Evolutionary conservation across 92 coral and sea anemone species (phyloP).

Genomic region (Blastomussa wellsi): DNA sequence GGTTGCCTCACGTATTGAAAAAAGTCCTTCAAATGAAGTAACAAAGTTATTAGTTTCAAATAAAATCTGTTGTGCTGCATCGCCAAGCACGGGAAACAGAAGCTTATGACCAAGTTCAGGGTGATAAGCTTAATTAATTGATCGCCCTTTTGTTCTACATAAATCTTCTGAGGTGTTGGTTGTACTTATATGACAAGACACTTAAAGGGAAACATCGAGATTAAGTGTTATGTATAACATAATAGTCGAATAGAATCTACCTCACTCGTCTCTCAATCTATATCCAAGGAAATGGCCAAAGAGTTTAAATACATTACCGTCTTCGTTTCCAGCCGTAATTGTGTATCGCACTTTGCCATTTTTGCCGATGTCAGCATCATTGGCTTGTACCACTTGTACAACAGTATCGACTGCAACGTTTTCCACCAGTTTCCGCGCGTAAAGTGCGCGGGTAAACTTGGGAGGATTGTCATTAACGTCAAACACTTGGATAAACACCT

Average conservation of each 20-base stretch:
- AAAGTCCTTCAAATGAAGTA: conserved; percentile 54
- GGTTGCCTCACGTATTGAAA: conserved; percentile 57
- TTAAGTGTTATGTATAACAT: too few relatives aligned
- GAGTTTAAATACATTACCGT: conserved; percentile 39
- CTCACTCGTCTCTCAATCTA: background rate
- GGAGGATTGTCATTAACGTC: conserved; percentile 95
- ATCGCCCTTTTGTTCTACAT: too few relatives aligned
- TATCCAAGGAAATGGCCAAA: background rate
- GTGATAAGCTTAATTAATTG: too few relatives aligned
- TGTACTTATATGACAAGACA: too few relatives aligned
- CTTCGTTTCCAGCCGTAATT: conserved; percentile 75
- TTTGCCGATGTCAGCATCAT: conserved; percentile 77
- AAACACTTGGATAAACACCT: conserved; percentile 64
- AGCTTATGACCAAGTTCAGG: too few relatives aligned
- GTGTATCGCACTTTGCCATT: conserved; percentile 77
- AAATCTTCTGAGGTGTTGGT: too few relatives aligned
- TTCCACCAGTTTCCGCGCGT: conserved; percentile 82
- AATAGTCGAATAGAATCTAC: too few relatives aligned
- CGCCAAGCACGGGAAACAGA: too few relatives aligned
- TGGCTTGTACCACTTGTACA: conserved; percentile 68
- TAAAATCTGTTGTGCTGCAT: too few relatives aligned
- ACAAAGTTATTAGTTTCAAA: too few relatives aligned
- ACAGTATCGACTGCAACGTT: conserved; percentile 77
- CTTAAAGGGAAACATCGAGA: too few relatives aligned
- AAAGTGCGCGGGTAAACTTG: conserved; percentile 64